Evolutionary conservation across 2,888 invertebrate species (phyloP), one percentile per base, ranked within the genome.

Genomic region (Eueremaeus valkanovi): DNA sequence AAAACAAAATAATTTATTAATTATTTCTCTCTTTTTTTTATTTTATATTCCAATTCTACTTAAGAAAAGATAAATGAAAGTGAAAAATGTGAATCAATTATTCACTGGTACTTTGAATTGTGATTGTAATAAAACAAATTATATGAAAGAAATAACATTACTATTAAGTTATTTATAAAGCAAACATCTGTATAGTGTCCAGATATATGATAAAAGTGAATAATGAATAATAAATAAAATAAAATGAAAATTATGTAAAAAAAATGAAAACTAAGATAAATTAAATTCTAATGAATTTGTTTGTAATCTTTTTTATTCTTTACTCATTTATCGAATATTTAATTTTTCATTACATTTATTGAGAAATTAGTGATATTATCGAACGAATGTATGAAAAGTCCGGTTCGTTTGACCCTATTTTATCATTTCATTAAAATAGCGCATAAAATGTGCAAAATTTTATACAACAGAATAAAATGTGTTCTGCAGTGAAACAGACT

Each of bases 121-220:
- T 58, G 13, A 58, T 31, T 13, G 29, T 16, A 58, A 31, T 58
- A 58, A 49, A 49, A 24, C 21, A 55, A 55, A 36, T 36, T 36
- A 8, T 36, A 36, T 36, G 21, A 55, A 55, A 55, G 29, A 58
- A 18, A 29, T 11, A n/a, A n/a, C n/a, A n/a, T n/a, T n/a, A n/a
- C n/a, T 58, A 58, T 31, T 29, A 31, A 58, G 8, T 24, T 58
- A 29, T 58, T 31, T 21, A 51, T 6, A 21, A 58, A 31, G 58
- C 31, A 24, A 58, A 58, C 58, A 58, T 58, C 58, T 58, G 58
- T 58, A 29, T 58, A 58, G 29, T 31, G 58, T 58, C 58, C 58
- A 24, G 11, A 18, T 16, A 58, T 13, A 11, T 13, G n/a, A 55
- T 8, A 55, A 45, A 55, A 55, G 21, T 55, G 49, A n/a, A 36